Evolutionary conservation across 2,113 vertebrate genomes (phyloP).

Genomic region (Zingel zingel): DNA sequence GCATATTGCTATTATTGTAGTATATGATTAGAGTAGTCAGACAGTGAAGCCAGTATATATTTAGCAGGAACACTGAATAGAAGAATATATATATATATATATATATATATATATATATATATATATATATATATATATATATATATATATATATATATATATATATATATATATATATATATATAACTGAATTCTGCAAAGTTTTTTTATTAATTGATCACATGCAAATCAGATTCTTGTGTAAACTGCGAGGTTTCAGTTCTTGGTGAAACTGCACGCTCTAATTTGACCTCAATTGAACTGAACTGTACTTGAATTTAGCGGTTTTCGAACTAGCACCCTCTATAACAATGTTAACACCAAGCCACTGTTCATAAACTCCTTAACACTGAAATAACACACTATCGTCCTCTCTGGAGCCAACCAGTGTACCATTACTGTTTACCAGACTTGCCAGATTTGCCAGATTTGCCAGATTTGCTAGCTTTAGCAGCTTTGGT

Average conservation of each 20-base stretch:
- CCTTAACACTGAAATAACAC: slow-evolving; percentile 23
- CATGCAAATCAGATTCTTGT: slow-evolving; percentile 24
- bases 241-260: not conserved
- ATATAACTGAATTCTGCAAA: not conserved
- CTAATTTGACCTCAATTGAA: slow-evolving; percentile 8
- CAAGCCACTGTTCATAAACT: not conserved
- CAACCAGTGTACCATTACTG: slow-evolving; percentile 34
- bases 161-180: slow-evolving; percentile 1
- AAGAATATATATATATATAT: slow-evolving; percentile 16
- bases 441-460: slow-evolving; percentile 81
- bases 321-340: slow-evolving; percentile 13
- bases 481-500: slow-evolving; percentile 80
- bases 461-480: slow-evolving; percentile 82
- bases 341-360: slow-evolving; percentile 11
- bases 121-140: slow-evolving; percentile 1
- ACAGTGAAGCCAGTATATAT: slow-evolving; percentile 30
- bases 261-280: not conserved
- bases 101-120: slow-evolving; percentile 3
- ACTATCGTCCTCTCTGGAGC: not conserved
- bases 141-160: slow-evolving; percentile 3
- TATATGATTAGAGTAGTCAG: slow-evolving; percentile 10
- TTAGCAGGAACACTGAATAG: not conserved
- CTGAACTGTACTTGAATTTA: not conserved
- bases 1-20: slow-evolving; percentile 8
- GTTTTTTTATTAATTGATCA: slow-evolving; percentile 3